phyloP scores from a whole-genome alignment of 2,888 invertebrate species.

The Thalpophila matura region DNA sequence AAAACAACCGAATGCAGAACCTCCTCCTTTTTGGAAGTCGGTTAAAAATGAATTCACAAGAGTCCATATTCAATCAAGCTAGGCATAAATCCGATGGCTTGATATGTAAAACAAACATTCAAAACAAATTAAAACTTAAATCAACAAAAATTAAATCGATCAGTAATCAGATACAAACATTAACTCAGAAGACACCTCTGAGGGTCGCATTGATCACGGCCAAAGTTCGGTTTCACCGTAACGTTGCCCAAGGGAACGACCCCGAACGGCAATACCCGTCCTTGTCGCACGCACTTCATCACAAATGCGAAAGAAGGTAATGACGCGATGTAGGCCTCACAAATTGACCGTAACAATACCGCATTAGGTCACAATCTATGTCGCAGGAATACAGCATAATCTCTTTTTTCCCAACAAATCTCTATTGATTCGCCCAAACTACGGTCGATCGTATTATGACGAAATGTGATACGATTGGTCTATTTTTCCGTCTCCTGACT shows the following conservation, averaged over 20 bases:
- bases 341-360: conserved; percentile 83
- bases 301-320: conserved; percentile 76
- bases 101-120: conserved; percentile 14
- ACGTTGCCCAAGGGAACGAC: conserved; percentile 83
- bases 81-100: neutral
- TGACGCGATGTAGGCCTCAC: conserved; percentile 74
- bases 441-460: conserved; percentile 64
- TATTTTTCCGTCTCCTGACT: conserved; percentile 66
- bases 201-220: conserved; percentile 85
- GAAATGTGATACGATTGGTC: conserved; percentile 68
- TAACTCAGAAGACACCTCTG: conserved; percentile 84
- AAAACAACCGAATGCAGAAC: too few species aligned
- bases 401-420: conserved; percentile 70
- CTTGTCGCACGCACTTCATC: conserved; percentile 75
- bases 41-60: too few species aligned
- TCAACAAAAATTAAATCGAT: conserved; percentile 70
- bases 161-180: conserved; percentile 78
- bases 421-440: conserved; percentile 71
- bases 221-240: conserved; percentile 84
- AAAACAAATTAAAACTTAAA: conserved; percentile 62
- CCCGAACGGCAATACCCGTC: conserved; percentile 72
- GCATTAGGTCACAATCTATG: conserved; percentile 81
- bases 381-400: conserved; percentile 72
- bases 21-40: too few species aligned
- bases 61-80: neutral